These are phyloP conservation scores for Mormoops blainvillei DNA, from an alignment of 2,113 vertebrate species.

Conservation along the genomic window DNA sequence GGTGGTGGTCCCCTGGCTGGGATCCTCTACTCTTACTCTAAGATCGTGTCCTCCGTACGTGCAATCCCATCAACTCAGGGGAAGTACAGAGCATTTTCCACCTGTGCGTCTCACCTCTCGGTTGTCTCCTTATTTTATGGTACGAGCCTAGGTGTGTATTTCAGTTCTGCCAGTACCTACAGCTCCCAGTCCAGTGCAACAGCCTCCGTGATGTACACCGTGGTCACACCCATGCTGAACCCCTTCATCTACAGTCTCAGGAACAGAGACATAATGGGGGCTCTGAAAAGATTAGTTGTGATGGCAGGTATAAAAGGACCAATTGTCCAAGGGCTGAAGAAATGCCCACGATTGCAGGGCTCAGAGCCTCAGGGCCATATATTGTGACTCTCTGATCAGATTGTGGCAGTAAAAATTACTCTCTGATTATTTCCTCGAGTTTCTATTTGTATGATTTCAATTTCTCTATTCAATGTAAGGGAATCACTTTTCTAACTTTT, in stretches of 20 bases:
- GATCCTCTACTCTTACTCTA: constrained; percentile 8
- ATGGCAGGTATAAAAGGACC: not conserved
- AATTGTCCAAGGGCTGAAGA: not conserved
- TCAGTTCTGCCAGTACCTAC: not conserved
- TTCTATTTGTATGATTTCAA: not conserved
- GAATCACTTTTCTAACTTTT: not conserved
- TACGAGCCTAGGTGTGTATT: not conserved
- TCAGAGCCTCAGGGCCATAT: not conserved
- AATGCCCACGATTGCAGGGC: not conserved
- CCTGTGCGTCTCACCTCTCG: constrained; percentile 11
- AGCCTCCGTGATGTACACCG: not conserved
- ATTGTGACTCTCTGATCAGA: not conserved
- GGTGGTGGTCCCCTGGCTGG: not conserved
- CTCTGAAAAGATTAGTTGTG: not conserved
- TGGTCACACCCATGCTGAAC: constrained; percentile 47
- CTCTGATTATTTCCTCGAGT: not conserved
- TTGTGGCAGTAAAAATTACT: not conserved
- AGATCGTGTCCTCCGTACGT: not conserved
- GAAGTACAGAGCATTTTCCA: constrained; percentile 20
- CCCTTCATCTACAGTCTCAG: constrained; percentile 46
- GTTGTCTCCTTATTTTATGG: constrained; percentile 29
- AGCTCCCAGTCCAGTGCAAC: not conserved
- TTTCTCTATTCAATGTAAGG: not conserved
- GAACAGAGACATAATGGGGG: constrained; percentile 31
- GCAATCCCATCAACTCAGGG: not conserved